phyloP scores from a whole-genome alignment of 2,113 vertebrate genomes.

The Sphaerodactylus townsendi region DNA sequence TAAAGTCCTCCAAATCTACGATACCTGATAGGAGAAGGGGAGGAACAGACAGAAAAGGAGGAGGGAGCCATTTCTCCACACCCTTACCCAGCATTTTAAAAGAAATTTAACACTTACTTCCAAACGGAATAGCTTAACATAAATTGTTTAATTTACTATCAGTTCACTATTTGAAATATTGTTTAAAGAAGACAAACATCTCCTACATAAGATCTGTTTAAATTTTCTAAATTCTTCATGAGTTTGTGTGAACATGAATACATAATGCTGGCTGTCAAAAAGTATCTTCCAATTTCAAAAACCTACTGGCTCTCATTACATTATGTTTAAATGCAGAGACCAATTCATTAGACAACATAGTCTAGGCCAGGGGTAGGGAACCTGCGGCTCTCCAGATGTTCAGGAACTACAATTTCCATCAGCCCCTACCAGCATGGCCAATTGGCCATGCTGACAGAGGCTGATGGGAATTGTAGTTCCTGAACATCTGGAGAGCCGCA shows the following conservation, averaged over 20 bases:
- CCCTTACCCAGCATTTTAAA: not conserved
- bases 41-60: no score
- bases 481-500: no score
- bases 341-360: no score
- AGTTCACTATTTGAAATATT: not conserved
- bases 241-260: not conserved
- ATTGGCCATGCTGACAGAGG: no score
- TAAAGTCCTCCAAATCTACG: no score
- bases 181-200: constrained; percentile 14
- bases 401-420: no score
- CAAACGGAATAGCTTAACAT: constrained; percentile 2
- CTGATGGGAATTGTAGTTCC: no score
- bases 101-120: constrained; percentile 2
- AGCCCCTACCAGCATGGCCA: no score
- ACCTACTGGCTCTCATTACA: not conserved
- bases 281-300: not conserved
- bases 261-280: constrained; percentile 14
- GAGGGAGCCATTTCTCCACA: no score
- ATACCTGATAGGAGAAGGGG: no score
- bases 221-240: constrained; percentile 23
- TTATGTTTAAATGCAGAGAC: constrained; percentile 11
- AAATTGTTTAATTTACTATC: not conserved
- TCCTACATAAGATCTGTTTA: not conserved
- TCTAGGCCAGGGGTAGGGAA: no score
- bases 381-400: no score